Base-by-base conservation (phyloP, 2,888 invertebrate genomes). In the Parnassius glacialis region DNA sequence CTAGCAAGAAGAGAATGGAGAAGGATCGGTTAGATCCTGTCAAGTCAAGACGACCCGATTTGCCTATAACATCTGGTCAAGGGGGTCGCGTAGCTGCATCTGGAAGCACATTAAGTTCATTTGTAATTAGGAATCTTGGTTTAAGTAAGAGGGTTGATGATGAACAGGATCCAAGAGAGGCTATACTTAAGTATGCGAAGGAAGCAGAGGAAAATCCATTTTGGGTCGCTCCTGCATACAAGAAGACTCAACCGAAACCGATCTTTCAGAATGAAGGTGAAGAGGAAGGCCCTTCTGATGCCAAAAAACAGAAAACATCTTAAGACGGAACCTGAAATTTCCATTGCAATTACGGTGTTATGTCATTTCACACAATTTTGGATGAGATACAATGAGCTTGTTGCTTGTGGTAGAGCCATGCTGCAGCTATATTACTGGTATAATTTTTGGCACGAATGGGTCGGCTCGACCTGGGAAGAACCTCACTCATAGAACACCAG, bases 191-290 rank as follows among this genome's bases (percentile, higher is more conserved):
- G 70, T 98, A 95, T 81, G 99, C 99, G 0, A 97, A 98, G 78
- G 98, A 97, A 2, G 99, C 98, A 0, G 98, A 94, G 56, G 97
- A 98, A 78, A 97, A 99, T 92, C 99, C 99, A 0, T 98, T 97
- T 79, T 99, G 98, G 98, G 97, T 98, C 47, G 95, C 97, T 0
- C 98, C 97, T 0, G 98, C 98, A 0, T 98, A 98, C 76, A 94
- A 95, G 56, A 96, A 95, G 74, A 98, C 97, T 0, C 98, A 98
- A 74, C 98, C 98, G 0, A 94, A 94, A 70, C 93, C 96, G 0
- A 95, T 98, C 64, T 96, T 97, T 74, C 95, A 95, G 62, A 83
- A 85, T n/a, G 89, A 85, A 5, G 84, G 77, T 1, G 83, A 85
- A 0, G 85, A 88, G 9, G 92, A 92, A 12, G 93, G 92, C 0